These are phyloP conservation scores for Agrypnus murinus DNA, from an alignment of 2,888 invertebrate species.

Conservation along the genomic window DNA sequence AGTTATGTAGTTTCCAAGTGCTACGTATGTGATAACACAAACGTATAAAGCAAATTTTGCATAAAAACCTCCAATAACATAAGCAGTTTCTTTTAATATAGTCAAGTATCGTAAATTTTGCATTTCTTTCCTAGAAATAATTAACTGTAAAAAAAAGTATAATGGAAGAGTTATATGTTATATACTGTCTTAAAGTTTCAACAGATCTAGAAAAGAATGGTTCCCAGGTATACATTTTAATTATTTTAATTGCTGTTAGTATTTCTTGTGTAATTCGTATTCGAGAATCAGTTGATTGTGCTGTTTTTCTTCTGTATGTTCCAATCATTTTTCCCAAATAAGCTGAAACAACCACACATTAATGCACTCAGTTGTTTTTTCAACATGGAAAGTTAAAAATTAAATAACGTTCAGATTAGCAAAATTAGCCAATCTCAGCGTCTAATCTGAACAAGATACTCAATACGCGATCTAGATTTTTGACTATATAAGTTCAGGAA, in stretches of 20 bases:
- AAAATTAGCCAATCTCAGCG: too few species aligned
- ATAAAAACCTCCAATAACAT: slow-evolving; percentile 62
- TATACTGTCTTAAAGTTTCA: slow-evolving; percentile 81
- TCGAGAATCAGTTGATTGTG: slow-evolving; percentile 84
- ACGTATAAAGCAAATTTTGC: slow-evolving; percentile 66
- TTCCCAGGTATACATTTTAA: slow-evolving; percentile 76
- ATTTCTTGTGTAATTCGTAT: slow-evolving; percentile 94
- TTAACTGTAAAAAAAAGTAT: background rate
- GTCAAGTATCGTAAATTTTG: slow-evolving; percentile 71
- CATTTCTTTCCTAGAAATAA: slow-evolving; percentile 77
- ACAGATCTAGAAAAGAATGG: slow-evolving; percentile 85
- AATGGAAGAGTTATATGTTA: too few species aligned
- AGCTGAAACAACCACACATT: slow-evolving; percentile 75
- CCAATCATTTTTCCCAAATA: slow-evolving; percentile 68
- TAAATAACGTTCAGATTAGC: too few species aligned
- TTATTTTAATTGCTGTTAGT: slow-evolving; percentile 89
- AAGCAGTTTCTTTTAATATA: slow-evolving; percentile 62
- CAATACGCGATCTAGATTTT: too few species aligned
- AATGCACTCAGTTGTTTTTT: too few species aligned
- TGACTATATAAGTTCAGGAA: too few species aligned
- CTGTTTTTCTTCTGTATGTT: slow-evolving; percentile 45
- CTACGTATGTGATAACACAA: slow-evolving; percentile 75
- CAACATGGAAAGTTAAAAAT: too few species aligned
- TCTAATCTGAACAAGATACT: too few species aligned
- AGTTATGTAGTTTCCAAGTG: slow-evolving; percentile 81